Evolutionary conservation across 2,113 vertebrate genomes (phyloP), one percentile per base, ranked within the genome.

Genomic region (Microcebus lehilahytsara): DNA sequence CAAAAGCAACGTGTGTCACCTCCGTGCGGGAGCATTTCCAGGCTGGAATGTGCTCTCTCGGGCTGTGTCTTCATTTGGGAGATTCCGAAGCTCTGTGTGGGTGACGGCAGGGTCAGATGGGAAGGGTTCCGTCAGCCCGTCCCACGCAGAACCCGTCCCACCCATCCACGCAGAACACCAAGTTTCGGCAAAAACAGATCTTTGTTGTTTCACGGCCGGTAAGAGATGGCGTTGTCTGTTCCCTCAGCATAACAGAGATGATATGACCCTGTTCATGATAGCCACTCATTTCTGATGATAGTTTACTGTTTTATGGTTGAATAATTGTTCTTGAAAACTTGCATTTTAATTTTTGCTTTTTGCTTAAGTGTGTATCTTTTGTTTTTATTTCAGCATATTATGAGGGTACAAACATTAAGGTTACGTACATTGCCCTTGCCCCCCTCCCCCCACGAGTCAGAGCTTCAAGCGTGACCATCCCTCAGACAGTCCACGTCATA

Each of bases 81-180:
- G 46, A 32, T 22, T 4, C 37, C 8, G 6, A 37, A 23, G 60
- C 0, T 1, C 10, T 14, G 0, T 1, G 27, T n/a, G 2, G 30
- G 30, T 7, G 1, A 34, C 0, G 13, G 6, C 23, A 46, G 22
- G 22, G 27, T 60, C 37, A 0, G 1, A 42, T 12, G 32, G 13
- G 8, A 2, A 19, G 69, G 51, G 3, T 20, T 42, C 22, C 14
- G 8, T 23, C 37, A 25, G 56, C 49, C 58, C 25, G 32, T 19
- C 53, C 53, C 53, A 19, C 53, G 1, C 19, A 19, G 53, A 19
- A 56, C 51, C 60, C 22, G 42, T 19, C 20, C 22, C 4, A 2
- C 78, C 51, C 42, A 0, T 9, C 23, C 40, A 2, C n/a, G 1
- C 0, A 9, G 32, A 60, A 27, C 75, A 40, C 13, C 14, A 40